Evolutionary conservation across 2,888 invertebrate species (phyloP), one percentile per base, ranked within the genome.

Genomic region (Ophion ventricosus): DNA sequence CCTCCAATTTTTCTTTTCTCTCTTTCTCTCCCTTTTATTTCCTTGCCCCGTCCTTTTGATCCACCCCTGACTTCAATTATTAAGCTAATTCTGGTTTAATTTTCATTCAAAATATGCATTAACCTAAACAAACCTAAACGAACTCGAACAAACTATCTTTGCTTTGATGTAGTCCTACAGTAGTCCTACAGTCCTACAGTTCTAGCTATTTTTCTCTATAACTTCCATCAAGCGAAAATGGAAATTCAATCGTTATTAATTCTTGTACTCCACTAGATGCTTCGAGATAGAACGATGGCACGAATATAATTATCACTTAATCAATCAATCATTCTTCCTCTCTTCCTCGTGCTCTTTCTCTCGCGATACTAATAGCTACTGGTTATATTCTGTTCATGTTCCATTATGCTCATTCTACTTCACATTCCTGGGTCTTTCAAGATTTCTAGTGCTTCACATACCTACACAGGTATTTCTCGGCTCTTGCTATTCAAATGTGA

Each of bases 1-100:
- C 40, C 29, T 61, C 59, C 23, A 61, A 66, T 59, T 77, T 69
- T 43, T 26, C 11, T 29, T n/a, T n/a, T n/a, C 25, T 67, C 11
- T 29, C 61, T n/a, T 61, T 49, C 35, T 11, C 56, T 40, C 54
- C 23, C 49, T 17, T 26, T 25, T 56, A n/a, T 54, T 56, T 56
- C 29, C 26, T 70, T 26, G 17, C 40, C 35, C 61, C 25, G 10
- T 40, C 43, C 49, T 2, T 14, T 17, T 0, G 14, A 17, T 14
- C 17, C 2, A 49, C 17, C 49, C 14, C 49, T 17, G 14, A 17
- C 49, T 49, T 17, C 17, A 3, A 49, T 49, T 49, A 49, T 17
- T 49, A 4, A 49, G 14, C 49, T 2, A 49, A 49, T 4, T 49
- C 17, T 14, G 17, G 14, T 17, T 49, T 49, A 0, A 1, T 49